Evolutionary conservation across 2,113 vertebrate genomes (phyloP).

Genomic region (Triplophysa tibetana): DNA sequence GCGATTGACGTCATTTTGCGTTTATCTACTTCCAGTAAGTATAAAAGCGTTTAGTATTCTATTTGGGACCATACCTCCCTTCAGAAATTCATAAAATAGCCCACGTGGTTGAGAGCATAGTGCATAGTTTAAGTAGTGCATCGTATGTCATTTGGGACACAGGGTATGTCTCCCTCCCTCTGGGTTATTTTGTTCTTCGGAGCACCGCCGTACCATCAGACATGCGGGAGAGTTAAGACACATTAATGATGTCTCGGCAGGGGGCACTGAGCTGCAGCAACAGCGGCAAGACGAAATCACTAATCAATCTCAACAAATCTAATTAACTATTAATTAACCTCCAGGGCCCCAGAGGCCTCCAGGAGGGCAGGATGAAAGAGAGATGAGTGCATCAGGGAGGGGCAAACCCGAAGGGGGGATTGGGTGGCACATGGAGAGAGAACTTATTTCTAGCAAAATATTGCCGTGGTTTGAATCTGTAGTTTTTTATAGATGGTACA

Average conservation of each 20-base stretch:
- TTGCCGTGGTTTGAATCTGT: too few species aligned
- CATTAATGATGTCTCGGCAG: conserved; percentile 82
- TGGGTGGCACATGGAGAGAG: not conserved
- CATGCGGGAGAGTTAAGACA: conserved; percentile 75
- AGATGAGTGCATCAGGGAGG: conserved; percentile 29
- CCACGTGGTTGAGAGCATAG: too few species aligned
- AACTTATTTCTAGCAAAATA: not conserved
- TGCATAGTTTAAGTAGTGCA: too few species aligned
- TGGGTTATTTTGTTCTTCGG: not conserved
- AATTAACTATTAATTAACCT: conserved; percentile 85
- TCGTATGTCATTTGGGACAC: too few species aligned
- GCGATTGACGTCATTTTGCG: too few species aligned
- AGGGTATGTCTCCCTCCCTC: not conserved
- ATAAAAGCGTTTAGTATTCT: too few species aligned
- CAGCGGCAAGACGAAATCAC: conserved; percentile 78
- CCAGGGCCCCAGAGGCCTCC: conserved; percentile 64
- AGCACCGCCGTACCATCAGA: conserved; percentile 67
- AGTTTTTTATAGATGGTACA: too few species aligned
- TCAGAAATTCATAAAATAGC: too few species aligned
- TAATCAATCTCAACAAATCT: conserved; percentile 85
- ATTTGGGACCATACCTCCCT: too few species aligned
- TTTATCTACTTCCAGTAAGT: too few species aligned
- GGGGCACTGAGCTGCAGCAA: conserved; percentile 80
- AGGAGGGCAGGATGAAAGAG: conserved; percentile 44
- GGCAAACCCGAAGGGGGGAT: conserved; percentile 49